phyloP scores from a whole-genome alignment of 2,113 vertebrate species.

The Chlamydotis undulata region DNA sequence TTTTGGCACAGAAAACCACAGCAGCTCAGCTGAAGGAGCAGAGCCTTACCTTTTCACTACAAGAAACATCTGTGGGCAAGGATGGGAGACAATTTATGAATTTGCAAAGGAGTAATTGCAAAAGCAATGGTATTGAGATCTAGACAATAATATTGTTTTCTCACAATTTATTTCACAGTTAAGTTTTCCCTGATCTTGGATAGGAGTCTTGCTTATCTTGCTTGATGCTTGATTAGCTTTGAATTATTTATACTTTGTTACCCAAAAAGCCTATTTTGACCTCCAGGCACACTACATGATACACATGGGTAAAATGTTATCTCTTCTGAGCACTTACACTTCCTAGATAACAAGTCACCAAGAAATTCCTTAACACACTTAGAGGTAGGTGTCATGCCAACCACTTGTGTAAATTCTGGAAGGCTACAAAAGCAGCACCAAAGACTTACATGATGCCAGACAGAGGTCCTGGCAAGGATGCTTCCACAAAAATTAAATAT shows the following conservation, averaged over 20 bases:
- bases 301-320: neutral
- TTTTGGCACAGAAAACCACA: neutral
- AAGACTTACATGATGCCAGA: neutral
- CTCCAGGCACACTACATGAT: neutral
- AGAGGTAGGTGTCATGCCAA: neutral
- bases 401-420: neutral
- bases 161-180: neutral
- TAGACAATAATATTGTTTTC: neutral
- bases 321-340: neutral
- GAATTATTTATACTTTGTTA: neutral
- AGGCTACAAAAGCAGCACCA: neutral
- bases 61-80: neutral
- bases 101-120: neutral
- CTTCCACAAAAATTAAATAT: neutral
- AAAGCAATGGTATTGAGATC: neutral
- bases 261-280: neutral
- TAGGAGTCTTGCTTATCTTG: neutral
- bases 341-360: neutral
- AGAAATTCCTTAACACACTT: neutral
- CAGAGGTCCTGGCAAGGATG: neutral
- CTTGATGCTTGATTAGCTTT: neutral
- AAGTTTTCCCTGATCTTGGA: neutral
- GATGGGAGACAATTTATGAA: neutral
- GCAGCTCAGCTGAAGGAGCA: neutral
- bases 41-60: neutral